Base-by-base conservation (phyloP, 2,113 vertebrate genomes). In the Apus apus region DNA sequence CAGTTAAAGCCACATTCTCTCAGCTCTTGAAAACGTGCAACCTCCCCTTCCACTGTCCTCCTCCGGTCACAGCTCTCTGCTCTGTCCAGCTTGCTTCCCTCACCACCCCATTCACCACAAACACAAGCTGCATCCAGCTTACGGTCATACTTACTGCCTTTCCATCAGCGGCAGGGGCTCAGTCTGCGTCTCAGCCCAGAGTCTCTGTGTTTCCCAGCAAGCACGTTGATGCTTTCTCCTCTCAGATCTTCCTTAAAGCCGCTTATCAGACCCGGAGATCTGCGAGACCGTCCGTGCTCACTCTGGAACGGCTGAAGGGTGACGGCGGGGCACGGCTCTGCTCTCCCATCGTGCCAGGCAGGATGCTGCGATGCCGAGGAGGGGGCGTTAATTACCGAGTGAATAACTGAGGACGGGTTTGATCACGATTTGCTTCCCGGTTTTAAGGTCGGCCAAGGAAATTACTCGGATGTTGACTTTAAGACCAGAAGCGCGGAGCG, bases 121-220 rank as follows among this genome's bases (percentile, higher is more conserved):
- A 32, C 87, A 77, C 74, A 50, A 68, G 7, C 67, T 45, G 26
- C 58, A 16, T 5, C 66, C 29, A 46, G 34, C 51, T 14, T 5
- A 2, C 12, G 38, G 54, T 51, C 45, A 2, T 2, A 5, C 45
- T 15, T 1, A 4, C 40, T 2, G 38, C 77, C 64, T 20, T 25
- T 11, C 62, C 60, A 17, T 14, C 72, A 5, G 60, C 75, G 56
- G 65, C 20, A 51, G 15, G 29, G 23, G 61, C 81, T 87, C 73
- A 0, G 8, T 4, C 12, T 21, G 61, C 62, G 8, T 34, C 66
- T n/a, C 17, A 2, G 25, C 76, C 18, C 56, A 9, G 8, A 50
- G 16, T 2, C n/a, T 1, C 6, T 5, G 18, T 2, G 2, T 26
- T 87, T 75, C 3, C 53, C 21, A 71, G 57, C 32, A 5, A 0